phyloP scores from a whole-genome alignment of 2,113 vertebrate genomes.

The Cheilinus undulatus region DNA sequence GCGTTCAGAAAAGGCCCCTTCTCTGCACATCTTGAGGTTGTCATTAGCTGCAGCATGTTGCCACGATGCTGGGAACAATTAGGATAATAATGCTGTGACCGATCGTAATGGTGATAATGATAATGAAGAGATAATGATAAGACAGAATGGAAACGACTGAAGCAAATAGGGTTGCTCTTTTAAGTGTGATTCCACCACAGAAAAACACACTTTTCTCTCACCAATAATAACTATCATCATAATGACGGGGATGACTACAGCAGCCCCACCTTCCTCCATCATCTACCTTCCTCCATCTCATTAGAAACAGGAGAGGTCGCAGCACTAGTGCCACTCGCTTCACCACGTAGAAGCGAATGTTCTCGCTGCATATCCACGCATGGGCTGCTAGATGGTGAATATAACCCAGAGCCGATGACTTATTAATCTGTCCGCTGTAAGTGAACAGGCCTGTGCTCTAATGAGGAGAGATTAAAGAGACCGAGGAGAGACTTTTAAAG shows the following conservation, averaged over 20 bases:
- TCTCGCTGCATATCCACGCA: background rate
- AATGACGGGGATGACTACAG: conserved; percentile 27
- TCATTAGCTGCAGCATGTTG: conserved; percentile 64
- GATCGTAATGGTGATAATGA: conserved; percentile 66
- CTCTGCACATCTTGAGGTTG: conserved; percentile 48
- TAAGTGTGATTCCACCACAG: conserved; percentile 34
- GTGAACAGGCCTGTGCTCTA: conserved; percentile 31
- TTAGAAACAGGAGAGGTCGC: conserved; percentile 5
- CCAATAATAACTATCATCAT: conserved; percentile 48
- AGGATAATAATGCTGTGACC: conserved; percentile 65
- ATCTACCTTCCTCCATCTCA: conserved; percentile 7
- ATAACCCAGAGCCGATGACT: conserved; percentile 14
- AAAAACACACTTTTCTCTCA: conserved; percentile 35
- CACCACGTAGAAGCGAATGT: no score
- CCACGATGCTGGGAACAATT: conserved; percentile 65
- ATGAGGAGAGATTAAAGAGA: conserved; percentile 53
- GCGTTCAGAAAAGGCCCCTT: conserved; percentile 24
- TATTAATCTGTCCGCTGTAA: conserved; percentile 31
- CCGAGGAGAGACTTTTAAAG: background rate
- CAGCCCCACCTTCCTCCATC: conserved; percentile 3
- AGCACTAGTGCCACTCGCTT: background rate
- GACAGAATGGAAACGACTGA: conserved; percentile 61
- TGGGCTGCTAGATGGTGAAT: background rate
- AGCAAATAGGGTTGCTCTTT: conserved; percentile 59
- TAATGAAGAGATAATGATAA: conserved; percentile 74